Base-by-base conservation (phyloP, 2,797 vertebrate species). In the Thunnus albacares region DNA sequence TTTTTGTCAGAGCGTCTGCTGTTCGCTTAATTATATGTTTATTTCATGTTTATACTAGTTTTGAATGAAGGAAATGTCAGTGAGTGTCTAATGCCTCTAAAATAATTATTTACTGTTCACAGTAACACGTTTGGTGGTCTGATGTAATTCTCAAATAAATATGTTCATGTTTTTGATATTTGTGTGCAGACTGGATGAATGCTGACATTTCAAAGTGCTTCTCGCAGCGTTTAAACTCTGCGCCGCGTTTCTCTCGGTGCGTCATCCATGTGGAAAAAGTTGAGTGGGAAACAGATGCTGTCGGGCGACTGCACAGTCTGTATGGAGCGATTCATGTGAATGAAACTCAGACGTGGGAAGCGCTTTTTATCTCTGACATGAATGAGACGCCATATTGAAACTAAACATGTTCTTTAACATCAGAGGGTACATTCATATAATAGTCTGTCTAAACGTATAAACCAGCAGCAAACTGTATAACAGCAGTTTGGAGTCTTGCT, bases 251-350 rank as follows among this genome's bases (percentile, higher is more conserved):
- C 71, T 81, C 82, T 24, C 24, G 24, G 59, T 81, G 65, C 53
- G 61, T 76, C 81, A 57, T 24, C 78, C 63, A 49, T 41, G 81
- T 76, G 80, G 73, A 56, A 87, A 24, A 51, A 61, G 0, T 24
- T 59, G 30, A 9, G 66, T 78, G 76, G 83, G 83, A 83, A 87
- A 71, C 38, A 2, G 12, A 72, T 55, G 28, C 5, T 67, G 62
- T 70, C 57, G 69, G 81, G 2, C 43, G 62, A 66, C 83, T 91
- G 89, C 77, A 87, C 83, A 64, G n/a, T 64, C 80, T 90, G 81
- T 80, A 83, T 67, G 56, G 85, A 85, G 72, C 18, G 9, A 82
- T n/a, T 89, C 75, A 87, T 82, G 84, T 86, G 87, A 62, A 69
- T 33, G 33, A 80, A 77, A 35, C 28, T 51, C 53, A 38, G 61